phyloP scores from a whole-genome alignment of 2,888 invertebrate genomes.

The Tetanocera ferruginea region DNA sequence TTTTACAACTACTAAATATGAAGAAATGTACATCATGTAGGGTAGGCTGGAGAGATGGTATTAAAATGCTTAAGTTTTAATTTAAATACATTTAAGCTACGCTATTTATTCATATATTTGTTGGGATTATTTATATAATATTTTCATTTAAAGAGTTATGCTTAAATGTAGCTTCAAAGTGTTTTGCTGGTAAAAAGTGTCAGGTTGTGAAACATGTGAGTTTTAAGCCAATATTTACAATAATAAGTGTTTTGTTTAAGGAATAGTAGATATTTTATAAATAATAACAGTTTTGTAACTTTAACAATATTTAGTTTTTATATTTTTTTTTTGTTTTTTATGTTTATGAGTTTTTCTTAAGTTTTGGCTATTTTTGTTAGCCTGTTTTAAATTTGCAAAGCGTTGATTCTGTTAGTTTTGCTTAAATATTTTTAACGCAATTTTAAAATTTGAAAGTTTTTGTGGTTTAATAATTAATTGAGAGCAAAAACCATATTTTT shows the following conservation, averaged over 20 bases:
- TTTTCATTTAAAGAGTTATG: neutral
- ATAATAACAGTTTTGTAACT: conserved; percentile 19
- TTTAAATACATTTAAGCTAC: conserved; percentile 11
- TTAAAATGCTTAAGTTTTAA: neutral
- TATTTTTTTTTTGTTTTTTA: neutral
- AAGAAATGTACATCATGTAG: conserved; percentile 14
- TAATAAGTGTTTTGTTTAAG: neutral
- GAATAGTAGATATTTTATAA: neutral
- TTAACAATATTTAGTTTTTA: conserved; percentile 3
- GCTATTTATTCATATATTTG: neutral
- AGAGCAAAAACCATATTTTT: neutral
- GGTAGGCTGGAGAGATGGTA: neutral
- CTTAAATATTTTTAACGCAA: conserved; percentile 13
- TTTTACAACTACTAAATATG: neutral
- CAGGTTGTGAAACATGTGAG: conserved; percentile 20
- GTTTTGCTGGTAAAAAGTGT: conserved; percentile 23
- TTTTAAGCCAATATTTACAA: conserved; percentile 29
- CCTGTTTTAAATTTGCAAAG: conserved; percentile 10
- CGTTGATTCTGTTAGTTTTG: conserved; percentile 31
- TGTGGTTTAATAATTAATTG: neutral
- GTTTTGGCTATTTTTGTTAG: neutral
- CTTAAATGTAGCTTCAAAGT: neutral
- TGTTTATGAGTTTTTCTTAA: neutral
- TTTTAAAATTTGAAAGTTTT: neutral
- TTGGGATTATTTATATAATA: neutral